Percentiles rank a stretch among this genome's conserved stretches.
phyloP scores from a whole-genome alignment of 2,888 invertebrate species.

The Sphinx pinastri region DNA sequence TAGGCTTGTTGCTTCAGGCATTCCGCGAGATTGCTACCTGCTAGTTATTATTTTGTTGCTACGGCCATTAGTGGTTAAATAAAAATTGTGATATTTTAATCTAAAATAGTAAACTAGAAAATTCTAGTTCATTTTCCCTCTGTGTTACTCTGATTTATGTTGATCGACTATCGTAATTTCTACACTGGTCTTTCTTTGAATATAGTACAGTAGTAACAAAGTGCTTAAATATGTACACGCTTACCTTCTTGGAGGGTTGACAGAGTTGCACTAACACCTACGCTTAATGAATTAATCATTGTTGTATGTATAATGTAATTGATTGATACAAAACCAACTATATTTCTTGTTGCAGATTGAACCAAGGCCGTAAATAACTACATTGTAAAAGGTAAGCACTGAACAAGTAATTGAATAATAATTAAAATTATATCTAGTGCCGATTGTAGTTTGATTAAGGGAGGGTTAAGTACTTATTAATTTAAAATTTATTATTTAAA shows the following conservation, averaged over 20 bases:
- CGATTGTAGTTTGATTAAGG: no score
- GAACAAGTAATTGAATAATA: neutral
- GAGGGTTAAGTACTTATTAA: no score
- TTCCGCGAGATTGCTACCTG: slow-evolving; percentile 19
- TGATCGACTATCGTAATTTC: neutral
- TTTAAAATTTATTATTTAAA: no score
- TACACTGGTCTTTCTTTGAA: neutral
- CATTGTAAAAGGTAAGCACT: neutral
- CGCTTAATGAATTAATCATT: no score
- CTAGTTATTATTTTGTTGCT: neutral
- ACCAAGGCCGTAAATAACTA: neutral
- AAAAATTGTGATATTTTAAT: neutral
- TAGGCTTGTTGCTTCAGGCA: slow-evolving; percentile 35
- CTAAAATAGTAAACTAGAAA: neutral
- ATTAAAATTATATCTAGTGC: no score
- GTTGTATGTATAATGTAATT: neutral
- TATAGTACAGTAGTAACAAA: no score
- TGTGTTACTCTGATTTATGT: neutral
- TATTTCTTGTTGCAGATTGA: slow-evolving; percentile 13
- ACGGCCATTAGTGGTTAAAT: slow-evolving; percentile 1
- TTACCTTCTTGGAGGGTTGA: no score
- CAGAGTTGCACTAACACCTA: no score
- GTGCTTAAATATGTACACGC: no score
- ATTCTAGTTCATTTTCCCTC: neutral
- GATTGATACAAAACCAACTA: neutral